Evolutionary conservation across 2,888 invertebrate species (phyloP).

Genomic region (Villa cingulata): DNA sequence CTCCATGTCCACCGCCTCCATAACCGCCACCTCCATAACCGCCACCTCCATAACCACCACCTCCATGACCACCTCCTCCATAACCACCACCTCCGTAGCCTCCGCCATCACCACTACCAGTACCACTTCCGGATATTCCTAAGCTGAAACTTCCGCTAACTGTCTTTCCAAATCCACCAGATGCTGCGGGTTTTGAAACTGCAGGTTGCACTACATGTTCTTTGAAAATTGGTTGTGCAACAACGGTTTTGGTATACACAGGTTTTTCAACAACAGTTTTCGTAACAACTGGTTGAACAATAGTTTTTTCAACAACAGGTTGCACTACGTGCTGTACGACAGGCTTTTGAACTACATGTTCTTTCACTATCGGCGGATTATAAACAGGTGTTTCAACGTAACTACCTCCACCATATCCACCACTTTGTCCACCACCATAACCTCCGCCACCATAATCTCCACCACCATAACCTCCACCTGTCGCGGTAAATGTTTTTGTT

Average conservation of each 20-base stretch:
- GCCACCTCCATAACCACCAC: conserved; percentile 8
- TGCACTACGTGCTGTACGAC: background rate
- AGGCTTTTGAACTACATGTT: background rate
- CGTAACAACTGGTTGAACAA: background rate
- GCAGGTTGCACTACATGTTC: background rate
- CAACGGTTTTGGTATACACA: background rate
- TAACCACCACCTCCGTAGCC: conserved; percentile 5
- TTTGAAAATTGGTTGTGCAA: background rate
- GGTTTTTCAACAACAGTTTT: background rate
- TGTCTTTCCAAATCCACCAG: conserved; percentile 5
- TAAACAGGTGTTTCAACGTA: background rate
- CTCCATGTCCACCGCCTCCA: conserved; percentile 7
- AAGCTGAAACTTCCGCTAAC: conserved; percentile 5
- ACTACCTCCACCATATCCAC: conserved; percentile 7
- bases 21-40: conserved; percentile 5
- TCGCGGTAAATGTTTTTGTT: conserved; percentile 1
- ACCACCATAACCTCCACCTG: conserved; percentile 4
- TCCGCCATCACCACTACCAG: conserved; percentile 4
- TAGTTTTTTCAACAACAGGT: background rate
- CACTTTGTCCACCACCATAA: background rate
- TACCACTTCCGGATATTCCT: conserved; percentile 1
- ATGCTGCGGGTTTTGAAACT: background rate
- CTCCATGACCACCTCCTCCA: conserved; percentile 8
- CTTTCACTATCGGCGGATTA: background rate
- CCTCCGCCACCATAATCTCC: conserved; percentile 3